Percentiles rank a stretch among this genome's conserved stretches.
phyloP scores from a whole-genome alignment of 35 echinoderm and acorn worm species.

The Acanthaster planci region DNA sequence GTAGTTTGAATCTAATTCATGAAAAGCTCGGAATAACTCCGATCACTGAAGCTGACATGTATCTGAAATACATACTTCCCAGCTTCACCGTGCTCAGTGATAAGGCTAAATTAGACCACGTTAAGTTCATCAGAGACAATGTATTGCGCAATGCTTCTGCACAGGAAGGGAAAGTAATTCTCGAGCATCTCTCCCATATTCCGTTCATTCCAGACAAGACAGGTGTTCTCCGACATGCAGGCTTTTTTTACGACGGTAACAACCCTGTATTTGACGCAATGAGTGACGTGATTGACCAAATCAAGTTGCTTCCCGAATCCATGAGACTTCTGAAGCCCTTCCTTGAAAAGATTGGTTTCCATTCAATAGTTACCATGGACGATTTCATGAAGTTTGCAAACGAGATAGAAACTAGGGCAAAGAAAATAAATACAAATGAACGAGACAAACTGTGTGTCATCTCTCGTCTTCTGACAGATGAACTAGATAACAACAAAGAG shows the following conservation, averaged over 20 bases:
- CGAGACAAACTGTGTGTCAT: neutral
- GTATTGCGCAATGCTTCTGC: neutral
- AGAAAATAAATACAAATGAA: neutral
- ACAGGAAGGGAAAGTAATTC: neutral
- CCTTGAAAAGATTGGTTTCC: neutral
- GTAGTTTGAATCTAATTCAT: conserved; percentile 10
- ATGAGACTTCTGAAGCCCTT: neutral
- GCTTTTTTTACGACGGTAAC: neutral
- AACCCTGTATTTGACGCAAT: neutral
- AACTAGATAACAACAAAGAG: neutral
- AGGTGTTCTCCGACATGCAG: neutral
- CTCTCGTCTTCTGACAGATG: neutral
- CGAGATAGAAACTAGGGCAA: neutral
- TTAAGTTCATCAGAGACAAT: conserved; percentile 20
- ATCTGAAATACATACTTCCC: conserved; percentile 31
- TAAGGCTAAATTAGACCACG: neutral
- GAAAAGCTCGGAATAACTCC: conserved; percentile 3
- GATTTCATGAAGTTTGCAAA: neutral
- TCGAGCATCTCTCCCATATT: neutral
- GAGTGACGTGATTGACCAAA: conserved; percentile 8
- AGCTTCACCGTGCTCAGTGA: neutral
- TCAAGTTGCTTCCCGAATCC: neutral
- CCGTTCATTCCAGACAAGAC: neutral
- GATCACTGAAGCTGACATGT: conserved; percentile 8
- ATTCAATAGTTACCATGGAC: neutral